These are phyloP conservation scores for Myotis brandtii DNA, from an alignment of 2,113 vertebrate species.

Conservation along the genomic window DNA sequence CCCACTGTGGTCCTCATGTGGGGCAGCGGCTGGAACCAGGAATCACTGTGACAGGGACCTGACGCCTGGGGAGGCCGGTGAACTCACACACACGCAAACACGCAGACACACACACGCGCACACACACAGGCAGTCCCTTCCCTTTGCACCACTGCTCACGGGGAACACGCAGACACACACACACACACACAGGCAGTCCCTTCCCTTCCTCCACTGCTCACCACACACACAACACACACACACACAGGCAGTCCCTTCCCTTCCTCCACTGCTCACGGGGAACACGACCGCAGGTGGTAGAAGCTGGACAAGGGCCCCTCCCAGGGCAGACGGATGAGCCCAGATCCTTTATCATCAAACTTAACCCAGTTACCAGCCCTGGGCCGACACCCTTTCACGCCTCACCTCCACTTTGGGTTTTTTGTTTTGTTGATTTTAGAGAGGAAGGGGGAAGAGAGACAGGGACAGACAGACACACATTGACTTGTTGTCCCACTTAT, in stretches of 20 bases:
- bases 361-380: rapidly evolving
- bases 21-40: rapidly evolving
- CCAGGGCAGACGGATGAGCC: neutral
- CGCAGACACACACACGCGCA: rapidly evolving
- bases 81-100: neutral
- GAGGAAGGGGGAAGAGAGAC: neutral
- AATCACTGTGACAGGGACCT: rapidly evolving
- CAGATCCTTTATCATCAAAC: neutral
- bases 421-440: neutral
- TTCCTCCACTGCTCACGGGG: neutral
- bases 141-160: too few species aligned
- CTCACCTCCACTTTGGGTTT: neutral
- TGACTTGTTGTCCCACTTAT: neutral
- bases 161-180: too few species aligned
- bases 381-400: neutral
- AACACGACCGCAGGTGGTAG: neutral
- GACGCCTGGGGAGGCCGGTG: neutral
- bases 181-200: neutral
- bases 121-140: too few species aligned
- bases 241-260: neutral
- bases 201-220: neutral
- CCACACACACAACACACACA: too few species aligned
- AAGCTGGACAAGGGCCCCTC: neutral
- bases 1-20: rapidly evolving
- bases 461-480: too few species aligned